Conservation (phyloP, 2,113 vertebrate genomes). For the Paraplagusia blochii region DNA sequence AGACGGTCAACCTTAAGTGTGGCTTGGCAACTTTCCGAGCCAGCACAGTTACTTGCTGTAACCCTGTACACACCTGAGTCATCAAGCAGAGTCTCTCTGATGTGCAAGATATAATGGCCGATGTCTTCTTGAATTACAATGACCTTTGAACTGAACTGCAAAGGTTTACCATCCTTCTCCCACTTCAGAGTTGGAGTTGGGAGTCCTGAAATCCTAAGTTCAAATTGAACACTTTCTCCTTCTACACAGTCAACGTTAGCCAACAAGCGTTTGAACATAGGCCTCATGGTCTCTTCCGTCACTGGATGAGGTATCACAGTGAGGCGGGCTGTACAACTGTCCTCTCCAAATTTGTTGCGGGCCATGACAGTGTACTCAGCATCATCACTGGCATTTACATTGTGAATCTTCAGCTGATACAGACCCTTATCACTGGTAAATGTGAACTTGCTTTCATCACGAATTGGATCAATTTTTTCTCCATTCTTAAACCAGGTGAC, state of each 20-base stretch:
- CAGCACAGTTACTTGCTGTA: constrained; percentile 91
- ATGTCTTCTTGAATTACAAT: constrained; percentile 88
- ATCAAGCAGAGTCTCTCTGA: constrained; percentile 92
- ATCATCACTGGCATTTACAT: constrained; percentile 83
- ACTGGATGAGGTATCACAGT: constrained; percentile 87
- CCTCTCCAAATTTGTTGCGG: constrained; percentile 93
- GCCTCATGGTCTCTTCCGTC: constrained; percentile 86
- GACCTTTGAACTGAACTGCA: constrained; percentile 87
- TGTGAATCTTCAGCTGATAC: constrained; percentile 92
- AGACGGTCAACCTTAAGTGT: constrained; percentile 90
- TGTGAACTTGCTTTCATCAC: constrained; percentile 89
- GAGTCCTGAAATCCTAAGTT: constrained; percentile 91
- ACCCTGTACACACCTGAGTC: constrained; percentile 94
- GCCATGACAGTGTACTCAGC: constrained; percentile 93
- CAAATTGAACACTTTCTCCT: constrained; percentile 88
- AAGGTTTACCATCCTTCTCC: constrained; percentile 90
- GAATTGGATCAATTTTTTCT: constrained; percentile 89
- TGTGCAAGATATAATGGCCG: constrained; percentile 88
- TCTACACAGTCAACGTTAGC: constrained; percentile 93
- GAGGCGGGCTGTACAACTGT: constrained; percentile 92
- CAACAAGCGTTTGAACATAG: constrained; percentile 96
- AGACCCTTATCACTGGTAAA: constrained; percentile 96
- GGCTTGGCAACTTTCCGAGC: constrained; percentile 91
- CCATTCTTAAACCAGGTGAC: constrained; percentile 95
- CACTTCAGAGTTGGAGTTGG: constrained; percentile 84